Conservation (phyloP, 2,888 invertebrate species). For the Parthenolecanium corni region DNA sequence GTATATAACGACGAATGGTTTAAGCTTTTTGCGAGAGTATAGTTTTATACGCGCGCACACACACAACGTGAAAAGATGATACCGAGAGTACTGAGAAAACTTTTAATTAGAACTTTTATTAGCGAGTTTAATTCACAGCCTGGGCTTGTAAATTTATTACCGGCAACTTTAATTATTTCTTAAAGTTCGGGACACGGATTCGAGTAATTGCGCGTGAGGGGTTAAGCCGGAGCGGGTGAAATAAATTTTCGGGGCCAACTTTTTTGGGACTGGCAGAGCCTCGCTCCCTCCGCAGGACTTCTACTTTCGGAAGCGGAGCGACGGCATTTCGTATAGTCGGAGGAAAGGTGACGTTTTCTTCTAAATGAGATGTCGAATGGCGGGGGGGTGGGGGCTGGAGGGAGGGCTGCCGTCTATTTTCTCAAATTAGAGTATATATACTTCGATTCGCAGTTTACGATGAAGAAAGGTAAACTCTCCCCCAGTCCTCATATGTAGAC, state of each 20-base stretch:
- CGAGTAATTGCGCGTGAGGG: slow-evolving; percentile 21
- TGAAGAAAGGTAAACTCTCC: no score
- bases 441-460: no score
- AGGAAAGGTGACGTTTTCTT: no score
- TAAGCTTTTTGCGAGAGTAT: no score
- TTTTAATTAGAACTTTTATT: slow-evolving; percentile 27
- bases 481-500: no score
- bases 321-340: no score
- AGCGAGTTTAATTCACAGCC: slow-evolving; percentile 23
- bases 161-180: slow-evolving; percentile 25
- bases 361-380: no score
- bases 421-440: no score
- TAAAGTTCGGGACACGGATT: slow-evolving; percentile 25
- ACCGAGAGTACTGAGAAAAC: slow-evolving; percentile 20
- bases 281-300: no score
- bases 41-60: slow-evolving; percentile 24
- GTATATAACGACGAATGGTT: not conserved
- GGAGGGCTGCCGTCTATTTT: no score
- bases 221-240: not conserved
- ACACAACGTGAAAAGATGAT: slow-evolving; percentile 20
- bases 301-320: no score
- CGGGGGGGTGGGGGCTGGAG: no score
- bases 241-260: slow-evolving; percentile 20
- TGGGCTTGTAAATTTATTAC: slow-evolving; percentile 25
- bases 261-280: slow-evolving; percentile 5